These are phyloP conservation scores for Chouioia cunea DNA, from an alignment of 2,888 invertebrate genomes.

Conservation along the genomic window DNA sequence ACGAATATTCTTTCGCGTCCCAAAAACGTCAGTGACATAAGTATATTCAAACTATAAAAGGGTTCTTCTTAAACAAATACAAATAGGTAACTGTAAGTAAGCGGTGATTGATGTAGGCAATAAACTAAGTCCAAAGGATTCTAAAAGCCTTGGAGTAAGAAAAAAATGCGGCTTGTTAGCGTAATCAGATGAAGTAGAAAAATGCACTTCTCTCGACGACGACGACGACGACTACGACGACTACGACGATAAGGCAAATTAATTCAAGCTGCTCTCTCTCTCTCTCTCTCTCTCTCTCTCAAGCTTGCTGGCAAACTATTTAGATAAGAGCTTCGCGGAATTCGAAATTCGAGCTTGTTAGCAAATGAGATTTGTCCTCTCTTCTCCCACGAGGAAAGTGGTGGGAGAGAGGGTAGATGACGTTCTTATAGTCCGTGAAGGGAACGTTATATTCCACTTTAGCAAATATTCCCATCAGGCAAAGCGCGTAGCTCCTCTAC, in stretches of 20 bases:
- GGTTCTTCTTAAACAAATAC: no score
- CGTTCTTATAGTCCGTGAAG: not conserved
- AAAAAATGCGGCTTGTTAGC: not conserved
- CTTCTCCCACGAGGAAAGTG: not conserved
- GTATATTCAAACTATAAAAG: no score
- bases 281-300: no score
- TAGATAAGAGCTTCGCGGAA: not conserved
- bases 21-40: no score
- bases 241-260: no score
- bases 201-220: constrained; percentile 9
- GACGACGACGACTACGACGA: no score
- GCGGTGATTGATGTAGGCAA: not conserved
- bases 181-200: constrained; percentile 14
- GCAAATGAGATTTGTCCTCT: not conserved
- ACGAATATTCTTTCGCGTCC: no score
- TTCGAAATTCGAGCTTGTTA: constrained; percentile 22
- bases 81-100: no score
- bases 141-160: no score
- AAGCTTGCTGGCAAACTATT: no score
- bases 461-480: constrained; percentile 38
- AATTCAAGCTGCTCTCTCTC: no score
- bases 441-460: constrained; percentile 26
- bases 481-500: not conserved
- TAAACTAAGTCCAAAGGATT: not conserved
- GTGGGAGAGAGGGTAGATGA: not conserved